Base-by-base conservation (phyloP, 2,888 invertebrate genomes). In the Taphrorychus bicolor region DNA sequence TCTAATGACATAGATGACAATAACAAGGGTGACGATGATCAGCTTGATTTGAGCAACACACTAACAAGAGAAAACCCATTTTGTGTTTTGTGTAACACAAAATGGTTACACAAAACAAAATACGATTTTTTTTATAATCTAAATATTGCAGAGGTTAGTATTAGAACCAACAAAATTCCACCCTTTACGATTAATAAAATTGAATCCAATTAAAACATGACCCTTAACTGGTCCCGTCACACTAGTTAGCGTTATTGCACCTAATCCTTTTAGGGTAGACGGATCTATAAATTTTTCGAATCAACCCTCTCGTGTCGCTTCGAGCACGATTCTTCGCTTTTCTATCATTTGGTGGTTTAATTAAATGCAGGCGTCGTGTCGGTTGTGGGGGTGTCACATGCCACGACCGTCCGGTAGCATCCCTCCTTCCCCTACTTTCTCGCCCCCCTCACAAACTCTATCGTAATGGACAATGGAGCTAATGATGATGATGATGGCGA, bases 321-420 rank as follows among this genome's bases (percentile, higher is more conserved):
- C 45, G 54, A 59, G 42, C 17, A 51, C 59, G 76, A 73, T 73
- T 72, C 71, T 65, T 65, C 65, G 48, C 42, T 49, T 65, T 52
- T 59, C 60, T 66, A 66, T 66, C 66, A 61, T 67, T 70, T 70
- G 51, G 70, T 45, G 70, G 66, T 70, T 70, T 70, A 70, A 70
- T 70, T 70, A 70, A 70, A 69, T 60, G 45, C 59, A 54, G 59
- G n/a, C n/a, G n/a, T n/a, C n/a, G n/a, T n/a, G n/a, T 59, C 64
- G 58, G 57, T 56, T 32, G 21, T 19, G 56, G 59, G 60, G 45
- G 65, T 51, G 69, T 59, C 57, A 59, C 32, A 52, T 54, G 51
- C 21, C 58, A 19, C 49, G 58, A n/a, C 9, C 16, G 11, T 16
- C 16, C 16, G 48, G 48, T 32, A 32, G 11, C 32, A 32, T 32